A percentile compares a stretch with the other conserved stretches of the same genome.
Conservation (phyloP, 2,797 vertebrate species). For the Alosa sapidissima region DNA sequence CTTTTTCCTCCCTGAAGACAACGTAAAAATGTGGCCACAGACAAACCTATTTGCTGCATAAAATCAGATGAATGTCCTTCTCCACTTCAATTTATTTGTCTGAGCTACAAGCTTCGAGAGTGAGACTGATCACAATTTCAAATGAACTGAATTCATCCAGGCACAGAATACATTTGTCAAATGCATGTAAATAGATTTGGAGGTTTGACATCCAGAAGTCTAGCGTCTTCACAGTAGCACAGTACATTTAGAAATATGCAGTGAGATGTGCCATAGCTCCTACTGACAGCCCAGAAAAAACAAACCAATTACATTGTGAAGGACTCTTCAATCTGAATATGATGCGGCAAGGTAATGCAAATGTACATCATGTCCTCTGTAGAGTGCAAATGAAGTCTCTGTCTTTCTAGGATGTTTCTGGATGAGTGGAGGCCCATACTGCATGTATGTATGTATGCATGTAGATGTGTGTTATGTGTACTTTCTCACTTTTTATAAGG, state of each 20-base stretch:
- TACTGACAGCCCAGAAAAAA: conserved; percentile 53
- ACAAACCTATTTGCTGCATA: conserved; percentile 20
- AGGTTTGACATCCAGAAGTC: conserved; percentile 37
- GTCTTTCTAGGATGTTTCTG: not conserved
- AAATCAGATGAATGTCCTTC: conserved; percentile 19
- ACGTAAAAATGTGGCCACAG: not conserved
- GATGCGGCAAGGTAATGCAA: conserved; percentile 17
- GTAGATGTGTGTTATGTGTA: not conserved
- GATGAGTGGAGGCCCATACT: not conserved
- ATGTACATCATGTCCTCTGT: conserved; percentile 12
- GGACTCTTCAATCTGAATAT: conserved; percentile 16
- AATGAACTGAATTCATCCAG: conserved; percentile 49
- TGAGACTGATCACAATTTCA: conserved; percentile 37
- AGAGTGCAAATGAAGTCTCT: not conserved
- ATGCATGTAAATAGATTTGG: conserved; percentile 43
- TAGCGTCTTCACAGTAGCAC: conserved; percentile 52
- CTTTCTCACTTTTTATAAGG: not conserved
- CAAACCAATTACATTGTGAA: conserved; percentile 35
- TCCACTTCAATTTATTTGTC: conserved; percentile 8
- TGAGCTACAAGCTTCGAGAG: conserved; percentile 5
- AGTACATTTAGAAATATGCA: conserved; percentile 37
- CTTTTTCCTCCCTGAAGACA: not conserved
- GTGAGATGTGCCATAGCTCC: conserved; percentile 24
- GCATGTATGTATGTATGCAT: not conserved
- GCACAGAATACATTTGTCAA: conserved; percentile 37